phyloP scores from a whole-genome alignment of 1,140 invertebrate species.

The Drosophila grimshawi region DNA sequence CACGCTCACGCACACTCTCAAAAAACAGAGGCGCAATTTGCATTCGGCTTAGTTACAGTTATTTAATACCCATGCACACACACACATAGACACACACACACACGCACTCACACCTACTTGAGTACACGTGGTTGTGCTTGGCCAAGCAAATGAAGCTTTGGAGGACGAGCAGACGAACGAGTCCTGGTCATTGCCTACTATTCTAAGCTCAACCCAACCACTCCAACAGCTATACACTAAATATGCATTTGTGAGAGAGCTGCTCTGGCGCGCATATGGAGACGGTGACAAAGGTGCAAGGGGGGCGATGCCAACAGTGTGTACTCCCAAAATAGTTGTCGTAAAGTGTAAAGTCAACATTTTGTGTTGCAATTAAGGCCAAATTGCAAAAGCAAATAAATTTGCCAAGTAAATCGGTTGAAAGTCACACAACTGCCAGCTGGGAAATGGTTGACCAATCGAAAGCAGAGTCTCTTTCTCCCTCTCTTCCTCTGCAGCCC shows the following conservation, averaged over 20 bases:
- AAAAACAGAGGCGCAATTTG: conserved; percentile 54
- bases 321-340: conserved; percentile 43
- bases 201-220: background rate
- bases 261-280: background rate
- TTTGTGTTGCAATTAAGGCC: conserved; percentile 74
- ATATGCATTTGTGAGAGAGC: conserved; percentile 38
- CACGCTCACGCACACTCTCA: conserved; percentile 26
- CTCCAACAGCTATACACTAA: background rate
- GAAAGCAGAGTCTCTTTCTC: background rate
- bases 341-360: conserved; percentile 73
- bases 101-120: conserved; percentile 38
- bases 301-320: background rate
- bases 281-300: too few species aligned
- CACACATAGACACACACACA: too few species aligned
- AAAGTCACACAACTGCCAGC: conserved; percentile 42
- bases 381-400: conserved; percentile 62
- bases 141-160: conserved; percentile 51
- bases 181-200: conserved; percentile 16
- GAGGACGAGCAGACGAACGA: conserved; percentile 29
- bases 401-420: conserved; percentile 57
- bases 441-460: conserved; percentile 22
- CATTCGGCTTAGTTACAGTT: conserved; percentile 69
- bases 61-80: conserved; percentile 54
- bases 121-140: conserved; percentile 53
- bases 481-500: background rate